A percentile compares a stretch with the other conserved stretches of the same genome.
Conservation (phyloP, 2,888 invertebrate genomes). For the Disparrhopalites patrizii region DNA sequence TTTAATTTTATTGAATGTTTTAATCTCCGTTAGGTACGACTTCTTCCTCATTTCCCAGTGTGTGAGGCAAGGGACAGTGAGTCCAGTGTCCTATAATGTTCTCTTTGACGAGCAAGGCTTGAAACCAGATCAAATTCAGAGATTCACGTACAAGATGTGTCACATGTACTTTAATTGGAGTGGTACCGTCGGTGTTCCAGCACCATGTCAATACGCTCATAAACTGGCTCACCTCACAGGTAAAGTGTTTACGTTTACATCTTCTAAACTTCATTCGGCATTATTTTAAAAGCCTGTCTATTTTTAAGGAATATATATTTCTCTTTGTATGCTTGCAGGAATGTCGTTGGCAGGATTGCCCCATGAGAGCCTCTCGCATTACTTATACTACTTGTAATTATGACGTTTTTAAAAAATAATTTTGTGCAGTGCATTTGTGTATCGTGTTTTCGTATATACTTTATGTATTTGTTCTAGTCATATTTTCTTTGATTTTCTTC, state of each 20-base stretch:
- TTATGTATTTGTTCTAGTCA: too few species aligned
- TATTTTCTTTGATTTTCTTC: too few species aligned
- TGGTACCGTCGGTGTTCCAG: slow-evolving; percentile 55
- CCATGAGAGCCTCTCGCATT: not conserved
- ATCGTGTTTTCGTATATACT: too few species aligned
- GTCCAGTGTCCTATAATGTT: slow-evolving; percentile 86
- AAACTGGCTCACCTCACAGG: slow-evolving; percentile 57
- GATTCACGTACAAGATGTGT: slow-evolving; percentile 75
- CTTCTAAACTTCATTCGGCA: too few species aligned
- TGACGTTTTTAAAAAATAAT: too few species aligned
- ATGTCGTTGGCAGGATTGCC: not conserved
- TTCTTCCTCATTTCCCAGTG: slow-evolving; percentile 85
- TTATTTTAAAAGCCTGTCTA: too few species aligned
- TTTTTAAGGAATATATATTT: too few species aligned
- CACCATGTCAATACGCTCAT: slow-evolving; percentile 58
- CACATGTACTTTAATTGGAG: slow-evolving; percentile 93
- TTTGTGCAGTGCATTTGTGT: too few species aligned
- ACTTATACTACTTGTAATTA: not conserved
- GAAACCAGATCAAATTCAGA: slow-evolving; percentile 70
- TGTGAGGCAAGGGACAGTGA: slow-evolving; percentile 81
- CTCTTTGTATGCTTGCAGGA: too few species aligned
- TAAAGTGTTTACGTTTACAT: too few species aligned
- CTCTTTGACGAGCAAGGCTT: slow-evolving; percentile 68
- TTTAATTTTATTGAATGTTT: not conserved
- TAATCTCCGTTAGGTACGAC: slow-evolving; percentile 66